A percentile compares a stretch with the other conserved stretches of the same genome.
Evolutionary conservation across 2,888 invertebrate species (phyloP).

Genomic region (Acrobasis suavella): DNA sequence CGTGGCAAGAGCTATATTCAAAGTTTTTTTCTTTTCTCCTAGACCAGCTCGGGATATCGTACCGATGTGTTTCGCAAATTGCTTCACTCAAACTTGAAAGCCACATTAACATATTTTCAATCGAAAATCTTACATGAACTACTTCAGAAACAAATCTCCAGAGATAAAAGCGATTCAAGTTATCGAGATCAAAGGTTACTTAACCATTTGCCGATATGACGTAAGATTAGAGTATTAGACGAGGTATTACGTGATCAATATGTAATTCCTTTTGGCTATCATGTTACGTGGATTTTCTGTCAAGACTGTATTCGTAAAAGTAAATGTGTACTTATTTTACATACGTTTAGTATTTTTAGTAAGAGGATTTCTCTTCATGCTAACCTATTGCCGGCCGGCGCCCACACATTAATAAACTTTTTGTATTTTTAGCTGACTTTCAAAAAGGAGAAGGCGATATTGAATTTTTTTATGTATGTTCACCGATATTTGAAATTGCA

Average conservation of each 20-base stretch:
- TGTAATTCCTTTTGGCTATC: constrained; percentile 2
- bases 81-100: not conserved
- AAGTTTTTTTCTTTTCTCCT: not conserved
- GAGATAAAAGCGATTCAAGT: constrained; percentile 6
- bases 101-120: not conserved
- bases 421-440: too few relatives aligned
- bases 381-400: too few relatives aligned
- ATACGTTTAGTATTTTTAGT: not conserved
- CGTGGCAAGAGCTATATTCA: too few relatives aligned
- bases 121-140: not conserved
- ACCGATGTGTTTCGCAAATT: not conserved
- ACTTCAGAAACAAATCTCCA: not conserved
- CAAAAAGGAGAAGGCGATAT: too few relatives aligned
- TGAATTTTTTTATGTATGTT: too few relatives aligned
- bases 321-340: too few relatives aligned
- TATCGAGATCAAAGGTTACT: constrained; percentile 11
- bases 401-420: too few relatives aligned
- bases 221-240: not conserved
- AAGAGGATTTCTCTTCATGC: not conserved
- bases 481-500: too few relatives aligned
- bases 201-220: constrained; percentile 3
- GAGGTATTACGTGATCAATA: not conserved
- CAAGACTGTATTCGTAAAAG: too few relatives aligned
- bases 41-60: not conserved
- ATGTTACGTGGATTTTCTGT: too few relatives aligned